Conservation (phyloP, 2,797 vertebrate genomes). For the Esox masquinongy region DNA sequence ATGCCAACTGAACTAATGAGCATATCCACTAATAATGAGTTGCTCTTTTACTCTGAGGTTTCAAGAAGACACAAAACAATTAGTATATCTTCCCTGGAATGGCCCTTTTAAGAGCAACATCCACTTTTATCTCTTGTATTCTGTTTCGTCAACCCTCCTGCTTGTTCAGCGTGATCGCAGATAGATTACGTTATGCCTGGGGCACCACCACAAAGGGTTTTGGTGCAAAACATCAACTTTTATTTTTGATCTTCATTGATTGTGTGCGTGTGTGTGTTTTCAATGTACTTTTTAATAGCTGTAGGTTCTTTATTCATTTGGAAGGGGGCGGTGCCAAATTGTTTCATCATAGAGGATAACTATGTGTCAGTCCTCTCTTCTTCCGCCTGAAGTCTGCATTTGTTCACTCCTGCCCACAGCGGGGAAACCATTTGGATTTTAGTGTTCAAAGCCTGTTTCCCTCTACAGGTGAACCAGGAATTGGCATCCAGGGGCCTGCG, state of each 20-base stretch:
- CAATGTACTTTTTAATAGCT: neutral
- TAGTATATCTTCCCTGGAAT: neutral
- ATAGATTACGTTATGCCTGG: neutral
- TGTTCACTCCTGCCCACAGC: neutral
- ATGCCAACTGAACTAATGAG: conserved; percentile 36
- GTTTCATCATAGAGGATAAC: too few species aligned
- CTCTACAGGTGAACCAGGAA: conserved; percentile 72
- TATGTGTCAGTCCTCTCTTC: neutral
- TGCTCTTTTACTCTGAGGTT: conserved; percentile 5
- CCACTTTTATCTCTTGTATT: conserved; percentile 19
- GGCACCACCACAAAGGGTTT: neutral
- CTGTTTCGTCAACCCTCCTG: neutral
- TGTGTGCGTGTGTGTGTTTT: neutral
- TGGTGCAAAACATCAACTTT: neutral
- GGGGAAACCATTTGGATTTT: neutral
- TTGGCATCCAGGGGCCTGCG: conserved; percentile 70
- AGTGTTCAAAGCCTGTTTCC: neutral
- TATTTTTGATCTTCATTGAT: neutral
- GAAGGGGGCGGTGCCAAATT: neutral
- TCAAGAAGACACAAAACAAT: neutral
- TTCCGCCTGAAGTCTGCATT: neutral
- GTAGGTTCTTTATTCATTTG: too few species aligned
- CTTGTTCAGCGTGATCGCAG: conserved; percentile 1
- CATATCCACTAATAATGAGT: conserved; percentile 26
- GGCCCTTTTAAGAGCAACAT: neutral